Base-by-base conservation (phyloP, 1,140 invertebrate genomes). In the Dendrolimus kikuchii region DNA sequence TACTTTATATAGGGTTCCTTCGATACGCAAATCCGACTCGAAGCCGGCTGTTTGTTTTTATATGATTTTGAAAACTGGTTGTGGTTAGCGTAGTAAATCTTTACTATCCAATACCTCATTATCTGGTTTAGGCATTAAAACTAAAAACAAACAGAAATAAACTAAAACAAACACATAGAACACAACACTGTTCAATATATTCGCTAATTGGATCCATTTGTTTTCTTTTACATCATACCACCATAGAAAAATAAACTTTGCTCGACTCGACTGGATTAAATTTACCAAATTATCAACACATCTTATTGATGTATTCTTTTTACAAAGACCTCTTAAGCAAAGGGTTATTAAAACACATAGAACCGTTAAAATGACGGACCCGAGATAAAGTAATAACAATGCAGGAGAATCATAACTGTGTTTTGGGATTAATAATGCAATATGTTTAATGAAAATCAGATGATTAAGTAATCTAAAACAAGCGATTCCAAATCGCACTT, bases 201-300 rank as follows among this genome's bases (percentile, higher is more conserved):
- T 60, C 2, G 59, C 50, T 36, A 60, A 49, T 7, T 60, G 55
- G 5, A 43, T 56, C 59, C 59, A 60, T 23, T 23, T 23, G 23
- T 23, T 23, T 23, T 23, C 23, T 23, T 23, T 23, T 23, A 23
- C 3, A 2, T 23, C 23, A 23, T 23, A 23, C 23, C 23, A 23
- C 23, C 23, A 23, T 2, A 23, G 23, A 23, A 23, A 23, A 23
- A 23, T 23, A 23, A 46, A 50, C 10, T 38, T 60, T 5, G 42
- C 54, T 23, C 23, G 23, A 23, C 23, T 23, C 1, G 23, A 23
- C 3, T 23, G 23, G 23, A 23, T 23, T 3, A 23, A 23, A 23
- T 23, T 23, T 23, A 23, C 23, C 23, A 23, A 23, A 23, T 23
- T 3, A 23, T 23, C 23, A 23, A 23, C 23, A 23, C 23, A 23